phyloP scores from a whole-genome alignment of 2,888 invertebrate species.

The Lacanobia oleracea region DNA sequence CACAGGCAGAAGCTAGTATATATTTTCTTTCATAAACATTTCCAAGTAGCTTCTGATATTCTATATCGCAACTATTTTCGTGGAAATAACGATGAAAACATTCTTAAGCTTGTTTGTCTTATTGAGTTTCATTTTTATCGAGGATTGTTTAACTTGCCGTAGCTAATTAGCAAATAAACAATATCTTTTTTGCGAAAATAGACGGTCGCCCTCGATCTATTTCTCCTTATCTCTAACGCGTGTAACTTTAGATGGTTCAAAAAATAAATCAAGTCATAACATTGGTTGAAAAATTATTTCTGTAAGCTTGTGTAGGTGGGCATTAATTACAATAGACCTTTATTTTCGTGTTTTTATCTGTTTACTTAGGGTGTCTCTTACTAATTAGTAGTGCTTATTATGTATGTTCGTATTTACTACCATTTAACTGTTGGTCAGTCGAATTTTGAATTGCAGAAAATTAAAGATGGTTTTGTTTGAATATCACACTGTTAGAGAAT shows the following conservation, averaged over 20 bases:
- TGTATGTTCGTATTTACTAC: not conserved
- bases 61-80: constrained; percentile 39
- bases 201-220: not conserved
- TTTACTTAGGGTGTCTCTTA: not conserved
- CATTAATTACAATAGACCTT: not conserved
- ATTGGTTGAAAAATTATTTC: not conserved
- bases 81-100: constrained; percentile 44
- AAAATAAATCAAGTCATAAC: constrained; percentile 7
- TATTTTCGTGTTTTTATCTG: too few relatives aligned
- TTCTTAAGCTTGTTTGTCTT: constrained; percentile 46
- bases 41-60: constrained; percentile 17
- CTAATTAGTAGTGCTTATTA: not conserved
- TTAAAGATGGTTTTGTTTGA: not conserved
- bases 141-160: constrained; percentile 41
- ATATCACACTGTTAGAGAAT: not conserved
- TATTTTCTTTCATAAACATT: constrained; percentile 12
- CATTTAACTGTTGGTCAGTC: not conserved
- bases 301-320: not conserved
- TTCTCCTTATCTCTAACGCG: constrained; percentile 22
- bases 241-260: constrained; percentile 9
- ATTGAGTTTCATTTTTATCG: constrained; percentile 40
- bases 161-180: constrained; percentile 49
- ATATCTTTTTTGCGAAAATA: constrained; percentile 33
- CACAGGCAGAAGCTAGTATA: not conserved
- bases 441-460: not conserved